These are phyloP conservation scores for Polyploca ridens DNA, from an alignment of 2,888 invertebrate species.

Conservation along the genomic window DNA sequence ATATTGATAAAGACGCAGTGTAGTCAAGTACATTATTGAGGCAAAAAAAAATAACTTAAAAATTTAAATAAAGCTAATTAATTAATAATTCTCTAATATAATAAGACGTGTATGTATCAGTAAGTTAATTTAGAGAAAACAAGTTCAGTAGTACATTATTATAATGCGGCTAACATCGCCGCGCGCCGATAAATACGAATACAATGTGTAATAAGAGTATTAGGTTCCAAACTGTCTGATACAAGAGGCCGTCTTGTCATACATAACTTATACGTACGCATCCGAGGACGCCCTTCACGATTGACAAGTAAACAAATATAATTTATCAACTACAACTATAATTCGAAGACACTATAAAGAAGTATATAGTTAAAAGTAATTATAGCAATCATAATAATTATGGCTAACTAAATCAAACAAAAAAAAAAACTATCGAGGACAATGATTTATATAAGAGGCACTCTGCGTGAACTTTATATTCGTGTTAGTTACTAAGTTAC, in stretches of 20 bases:
- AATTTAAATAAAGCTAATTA: slow-evolving; percentile 78
- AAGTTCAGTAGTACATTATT: slow-evolving; percentile 40
- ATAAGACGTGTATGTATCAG: slow-evolving; percentile 67
- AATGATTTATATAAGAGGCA: slow-evolving; percentile 77
- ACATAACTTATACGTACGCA: slow-evolving; percentile 32
- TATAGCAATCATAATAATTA: slow-evolving; percentile 72
- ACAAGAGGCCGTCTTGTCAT: slow-evolving; percentile 57
- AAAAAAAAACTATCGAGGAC: slow-evolving; percentile 63
- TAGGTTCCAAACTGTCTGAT: slow-evolving; percentile 58
- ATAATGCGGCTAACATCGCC: slow-evolving; percentile 35
- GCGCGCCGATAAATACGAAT: slow-evolving; percentile 49
- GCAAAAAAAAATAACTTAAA: slow-evolving; percentile 69
- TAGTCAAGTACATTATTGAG: slow-evolving; percentile 59
- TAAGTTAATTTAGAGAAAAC: slow-evolving; percentile 61
- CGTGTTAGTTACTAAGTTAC: slow-evolving; percentile 66
- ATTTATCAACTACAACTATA: slow-evolving; percentile 74
- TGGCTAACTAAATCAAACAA: slow-evolving; percentile 71
- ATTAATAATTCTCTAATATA: slow-evolving; percentile 69
- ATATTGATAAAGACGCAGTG: slow-evolving; percentile 34
- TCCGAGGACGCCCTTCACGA: slow-evolving; percentile 32
- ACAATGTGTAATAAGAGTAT: slow-evolving; percentile 41
- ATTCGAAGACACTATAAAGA: slow-evolving; percentile 69
- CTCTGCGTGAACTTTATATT: slow-evolving; percentile 79
- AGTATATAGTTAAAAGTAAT: slow-evolving; percentile 69
- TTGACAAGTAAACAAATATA: slow-evolving; percentile 59